These are phyloP conservation scores for Verasper variegatus DNA, from an alignment of 2,113 vertebrate species.

Conservation along the genomic window DNA sequence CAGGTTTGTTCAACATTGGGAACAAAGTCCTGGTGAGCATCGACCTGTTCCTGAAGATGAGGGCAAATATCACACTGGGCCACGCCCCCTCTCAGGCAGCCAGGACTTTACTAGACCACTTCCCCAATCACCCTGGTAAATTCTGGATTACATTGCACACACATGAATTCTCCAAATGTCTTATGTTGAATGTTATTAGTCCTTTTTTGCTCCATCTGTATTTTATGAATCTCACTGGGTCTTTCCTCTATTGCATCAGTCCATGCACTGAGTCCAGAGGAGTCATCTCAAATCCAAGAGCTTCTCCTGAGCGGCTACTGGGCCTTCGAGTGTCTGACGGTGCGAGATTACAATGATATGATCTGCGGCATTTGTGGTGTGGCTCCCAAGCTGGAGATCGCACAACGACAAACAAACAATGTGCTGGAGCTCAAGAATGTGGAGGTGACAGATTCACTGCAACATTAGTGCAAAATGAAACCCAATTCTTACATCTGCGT, in stretches of 20 bases:
- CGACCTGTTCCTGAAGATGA: slow-evolving; percentile 93
- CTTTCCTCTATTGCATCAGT: slow-evolving; percentile 74
- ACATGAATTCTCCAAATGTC: not conserved
- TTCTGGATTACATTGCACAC: not conserved
- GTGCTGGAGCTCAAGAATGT: slow-evolving; percentile 92
- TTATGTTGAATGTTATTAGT: not conserved
- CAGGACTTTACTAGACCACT: slow-evolving; percentile 82
- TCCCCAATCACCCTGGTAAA: slow-evolving; percentile 89
- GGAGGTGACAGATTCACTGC: slow-evolving; percentile 80
- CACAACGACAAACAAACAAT: slow-evolving; percentile 86
- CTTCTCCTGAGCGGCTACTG: slow-evolving; percentile 94
- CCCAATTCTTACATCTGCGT: not conserved
- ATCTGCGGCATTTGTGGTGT: slow-evolving; percentile 97
- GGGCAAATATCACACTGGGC: slow-evolving; percentile 89
- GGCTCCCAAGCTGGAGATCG: slow-evolving; percentile 93
- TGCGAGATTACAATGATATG: slow-evolving; percentile 99
- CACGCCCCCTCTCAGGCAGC: slow-evolving; percentile 87
- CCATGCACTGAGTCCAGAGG: slow-evolving; percentile 83
- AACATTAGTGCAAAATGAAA: not conserved
- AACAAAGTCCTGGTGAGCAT: slow-evolving; percentile 94
- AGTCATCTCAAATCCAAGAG: slow-evolving; percentile 87
- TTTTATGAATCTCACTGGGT: not conserved
- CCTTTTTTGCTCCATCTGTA: not conserved
- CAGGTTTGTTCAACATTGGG: slow-evolving; percentile 97
- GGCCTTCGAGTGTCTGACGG: slow-evolving; percentile 96